Conservation (phyloP, 2,888 invertebrate genomes). For the Dasypogon diadema region DNA sequence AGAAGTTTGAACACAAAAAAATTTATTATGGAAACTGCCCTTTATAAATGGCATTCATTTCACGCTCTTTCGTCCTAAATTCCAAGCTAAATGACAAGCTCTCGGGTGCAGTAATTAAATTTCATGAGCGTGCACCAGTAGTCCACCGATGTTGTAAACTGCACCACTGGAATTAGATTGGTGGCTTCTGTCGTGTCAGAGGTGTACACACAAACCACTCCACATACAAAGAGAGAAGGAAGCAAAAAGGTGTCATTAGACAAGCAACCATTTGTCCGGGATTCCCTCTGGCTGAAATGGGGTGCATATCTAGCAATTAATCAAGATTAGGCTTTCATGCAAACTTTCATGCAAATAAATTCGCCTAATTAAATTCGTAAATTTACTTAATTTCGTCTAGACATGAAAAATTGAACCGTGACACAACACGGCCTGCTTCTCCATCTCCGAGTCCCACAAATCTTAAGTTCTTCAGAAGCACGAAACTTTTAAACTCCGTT, state of each 20-base stretch:
- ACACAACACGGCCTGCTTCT: not conserved
- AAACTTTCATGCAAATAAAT: conserved; percentile 25
- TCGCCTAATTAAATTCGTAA: conserved; percentile 32
- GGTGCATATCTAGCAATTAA: conserved; percentile 4
- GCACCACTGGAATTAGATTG: not conserved
- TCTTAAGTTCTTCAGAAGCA: too few species aligned
- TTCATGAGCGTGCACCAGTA: conserved; percentile 10
- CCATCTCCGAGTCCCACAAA: not conserved
- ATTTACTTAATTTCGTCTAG: conserved; percentile 34
- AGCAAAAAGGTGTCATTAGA: conserved; percentile 25
- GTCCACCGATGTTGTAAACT: not conserved
- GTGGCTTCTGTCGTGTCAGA: not conserved
- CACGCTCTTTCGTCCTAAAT: conserved; percentile 30
- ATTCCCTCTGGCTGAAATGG: not conserved
- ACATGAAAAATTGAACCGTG: conserved; percentile 28
- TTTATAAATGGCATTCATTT: conserved; percentile 32
- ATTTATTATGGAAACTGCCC: not conserved
- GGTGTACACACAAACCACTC: not conserved
- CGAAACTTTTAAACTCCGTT: too few species aligned
- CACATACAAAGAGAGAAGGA: too few species aligned
- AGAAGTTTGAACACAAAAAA: not conserved
- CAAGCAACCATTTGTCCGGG: conserved; percentile 37
- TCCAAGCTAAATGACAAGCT: conserved; percentile 26
- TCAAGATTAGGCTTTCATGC: conserved; percentile 46
- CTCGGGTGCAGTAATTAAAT: conserved; percentile 36